A percentile compares a stretch with the other conserved stretches of the same genome.
phyloP scores from a whole-genome alignment of 2,888 invertebrate genomes.

The Gerris lacustris region DNA sequence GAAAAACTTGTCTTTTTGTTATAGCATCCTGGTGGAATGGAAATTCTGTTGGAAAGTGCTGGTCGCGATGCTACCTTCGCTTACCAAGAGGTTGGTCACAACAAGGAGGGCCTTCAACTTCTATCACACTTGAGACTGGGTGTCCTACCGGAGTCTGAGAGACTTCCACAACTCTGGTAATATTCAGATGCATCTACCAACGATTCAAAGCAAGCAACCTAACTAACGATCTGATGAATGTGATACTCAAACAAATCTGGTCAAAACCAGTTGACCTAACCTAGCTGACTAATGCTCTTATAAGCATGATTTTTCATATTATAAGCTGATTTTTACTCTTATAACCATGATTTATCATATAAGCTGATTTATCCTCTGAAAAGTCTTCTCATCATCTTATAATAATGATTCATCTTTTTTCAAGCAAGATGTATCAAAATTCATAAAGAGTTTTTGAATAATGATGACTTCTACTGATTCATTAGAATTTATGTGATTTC shows the following conservation, averaged over 20 bases:
- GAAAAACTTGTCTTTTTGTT: background rate
- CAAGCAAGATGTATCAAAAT: too few relatives aligned
- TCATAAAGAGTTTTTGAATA: too few relatives aligned
- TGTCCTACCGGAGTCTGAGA: background rate
- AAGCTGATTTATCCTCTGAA: too few relatives aligned
- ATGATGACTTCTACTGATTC: too few relatives aligned
- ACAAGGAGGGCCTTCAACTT: background rate
- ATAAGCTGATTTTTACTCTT: too few relatives aligned
- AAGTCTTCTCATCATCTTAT: too few relatives aligned
- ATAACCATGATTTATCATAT: too few relatives aligned
- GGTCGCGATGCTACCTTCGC: slow-evolving; percentile 5
- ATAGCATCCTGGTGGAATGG: slow-evolving; percentile 1
- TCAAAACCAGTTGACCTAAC: background rate
- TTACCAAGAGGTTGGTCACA: slow-evolving; percentile 2
- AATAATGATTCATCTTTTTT: too few relatives aligned
- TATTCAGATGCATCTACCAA: background rate
- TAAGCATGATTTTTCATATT: too few relatives aligned
- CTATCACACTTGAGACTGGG: slow-evolving; percentile 1
- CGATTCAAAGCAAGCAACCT: background rate
- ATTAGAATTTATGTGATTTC: too few relatives aligned
- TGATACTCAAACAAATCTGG: background rate
- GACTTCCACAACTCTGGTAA: background rate
- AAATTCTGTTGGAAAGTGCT: background rate
- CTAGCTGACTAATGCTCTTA: background rate
- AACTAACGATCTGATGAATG: background rate